These are phyloP conservation scores for Ornithorhynchus anatinus DNA, from an alignment of 2,113 vertebrate genomes.

Conservation along the genomic window DNA sequence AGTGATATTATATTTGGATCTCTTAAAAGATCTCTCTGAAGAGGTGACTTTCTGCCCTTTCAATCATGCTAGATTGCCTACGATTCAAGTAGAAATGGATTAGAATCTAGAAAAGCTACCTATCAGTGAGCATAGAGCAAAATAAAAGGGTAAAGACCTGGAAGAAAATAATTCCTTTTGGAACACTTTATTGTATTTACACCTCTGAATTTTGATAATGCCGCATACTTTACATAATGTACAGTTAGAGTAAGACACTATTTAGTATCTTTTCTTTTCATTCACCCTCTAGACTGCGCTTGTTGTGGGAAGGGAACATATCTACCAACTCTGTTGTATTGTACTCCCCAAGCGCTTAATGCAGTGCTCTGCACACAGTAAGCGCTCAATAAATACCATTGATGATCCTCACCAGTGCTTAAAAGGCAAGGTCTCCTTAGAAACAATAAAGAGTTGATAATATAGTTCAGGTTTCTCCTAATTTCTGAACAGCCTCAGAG, in stretches of 20 bases:
- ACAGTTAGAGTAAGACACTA: constrained; percentile 16
- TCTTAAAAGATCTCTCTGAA: not conserved
- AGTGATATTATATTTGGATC: too few relatives aligned
- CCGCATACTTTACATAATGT: constrained; percentile 9
- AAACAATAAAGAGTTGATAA: too few relatives aligned
- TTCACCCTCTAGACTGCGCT: too few relatives aligned
- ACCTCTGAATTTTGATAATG: constrained; percentile 5
- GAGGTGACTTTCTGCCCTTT: not conserved
- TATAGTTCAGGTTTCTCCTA: not conserved
- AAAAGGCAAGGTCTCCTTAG: too few relatives aligned
- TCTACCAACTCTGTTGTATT: too few relatives aligned
- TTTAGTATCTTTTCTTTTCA: constrained; percentile 20
- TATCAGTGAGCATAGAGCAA: not conserved
- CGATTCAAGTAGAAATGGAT: too few relatives aligned
- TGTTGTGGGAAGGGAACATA: too few relatives aligned
- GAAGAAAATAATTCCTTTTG: not conserved
- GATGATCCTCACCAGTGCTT: too few relatives aligned
- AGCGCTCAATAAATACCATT: too few relatives aligned
- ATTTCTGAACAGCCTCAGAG: not conserved
- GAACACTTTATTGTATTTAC: constrained; percentile 28
- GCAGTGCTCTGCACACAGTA: too few relatives aligned
- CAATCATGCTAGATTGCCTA: too few relatives aligned
- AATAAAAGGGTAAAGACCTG: not conserved
- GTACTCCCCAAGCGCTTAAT: too few relatives aligned
- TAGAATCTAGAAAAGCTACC: constrained; percentile 15